Evolutionary conservation across 1,140 invertebrate genomes (phyloP).

Genomic region (Meloidogyne floridensis): DNA sequence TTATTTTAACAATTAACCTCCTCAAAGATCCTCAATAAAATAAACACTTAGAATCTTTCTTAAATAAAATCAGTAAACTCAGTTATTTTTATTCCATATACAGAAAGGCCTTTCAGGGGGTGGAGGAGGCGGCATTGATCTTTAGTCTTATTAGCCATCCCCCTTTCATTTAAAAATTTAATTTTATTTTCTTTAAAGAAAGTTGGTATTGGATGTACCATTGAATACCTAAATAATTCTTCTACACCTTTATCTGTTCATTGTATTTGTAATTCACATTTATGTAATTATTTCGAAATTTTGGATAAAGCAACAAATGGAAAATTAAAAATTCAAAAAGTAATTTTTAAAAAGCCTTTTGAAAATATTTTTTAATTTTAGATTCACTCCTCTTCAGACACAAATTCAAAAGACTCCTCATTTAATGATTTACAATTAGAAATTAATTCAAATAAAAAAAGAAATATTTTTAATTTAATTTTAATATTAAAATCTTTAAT

Average conservation of each 20-base stretch:
- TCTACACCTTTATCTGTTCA: constrained; percentile 55
- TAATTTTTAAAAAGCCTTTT: background rate
- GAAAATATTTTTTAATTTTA: background rate
- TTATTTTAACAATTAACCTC: no score
- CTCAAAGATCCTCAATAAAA: no score
- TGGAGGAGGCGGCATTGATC: no score
- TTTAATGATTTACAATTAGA: background rate
- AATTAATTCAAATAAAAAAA: background rate
- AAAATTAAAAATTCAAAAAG: background rate
- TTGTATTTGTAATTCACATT: constrained; percentile 62
- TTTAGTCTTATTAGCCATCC: no score
- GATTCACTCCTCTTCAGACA: background rate
- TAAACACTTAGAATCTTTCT: no score
- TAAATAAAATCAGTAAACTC: no score
- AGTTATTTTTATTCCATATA: no score
- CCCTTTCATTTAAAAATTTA: background rate
- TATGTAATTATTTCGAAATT: constrained; percentile 60
- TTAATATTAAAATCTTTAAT: background rate
- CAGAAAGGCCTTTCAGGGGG: no score
- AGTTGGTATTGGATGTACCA: constrained; percentile 59
- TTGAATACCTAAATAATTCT: constrained; percentile 55
- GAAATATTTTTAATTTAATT: no score
- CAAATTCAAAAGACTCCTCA: background rate
- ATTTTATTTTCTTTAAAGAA: constrained; percentile 54
- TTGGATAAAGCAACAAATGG: constrained; percentile 18